Conservation (phyloP, 1,140 invertebrate genomes). For the Maconellicoccus hirsutus region DNA sequence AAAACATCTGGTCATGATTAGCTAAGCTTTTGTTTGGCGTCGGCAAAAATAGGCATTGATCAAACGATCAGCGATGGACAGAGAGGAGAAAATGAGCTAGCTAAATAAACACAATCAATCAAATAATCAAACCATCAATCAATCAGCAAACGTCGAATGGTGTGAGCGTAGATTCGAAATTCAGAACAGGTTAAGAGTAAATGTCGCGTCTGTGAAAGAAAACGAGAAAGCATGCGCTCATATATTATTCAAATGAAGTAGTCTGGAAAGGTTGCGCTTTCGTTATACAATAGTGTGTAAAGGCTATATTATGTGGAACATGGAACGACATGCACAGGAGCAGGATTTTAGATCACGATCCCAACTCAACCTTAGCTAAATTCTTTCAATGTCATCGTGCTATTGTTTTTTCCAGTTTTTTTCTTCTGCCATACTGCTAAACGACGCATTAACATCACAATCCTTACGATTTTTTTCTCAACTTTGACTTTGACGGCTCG, state of each 20-base stretch:
- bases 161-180: constrained; percentile 4
- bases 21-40: not conserved
- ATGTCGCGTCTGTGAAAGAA: not conserved
- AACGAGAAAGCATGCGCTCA: not conserved
- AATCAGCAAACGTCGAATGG: not conserved
- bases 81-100: not conserved
- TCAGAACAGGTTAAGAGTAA: not conserved
- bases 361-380: not conserved
- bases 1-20: not conserved
- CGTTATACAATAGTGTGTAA: not conserved
- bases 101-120: constrained; percentile 9
- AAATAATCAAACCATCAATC: constrained; percentile 9
- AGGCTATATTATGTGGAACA: constrained; percentile 2
- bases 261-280: constrained; percentile 2
- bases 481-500: not conserved
- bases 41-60: not conserved
- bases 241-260: constrained; percentile 6
- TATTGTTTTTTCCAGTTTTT: not conserved
- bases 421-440: not conserved
- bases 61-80: not conserved
- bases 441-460: not conserved
- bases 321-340: not conserved
- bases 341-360: constrained; percentile 1
- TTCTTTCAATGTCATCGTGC: not conserved
- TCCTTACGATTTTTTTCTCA: not conserved